A percentile compares a stretch with the other conserved stretches of the same genome.
Conservation (phyloP, 37 sponge, comb jelly and placozoan genomes). For the Crambe crambe region DNA sequence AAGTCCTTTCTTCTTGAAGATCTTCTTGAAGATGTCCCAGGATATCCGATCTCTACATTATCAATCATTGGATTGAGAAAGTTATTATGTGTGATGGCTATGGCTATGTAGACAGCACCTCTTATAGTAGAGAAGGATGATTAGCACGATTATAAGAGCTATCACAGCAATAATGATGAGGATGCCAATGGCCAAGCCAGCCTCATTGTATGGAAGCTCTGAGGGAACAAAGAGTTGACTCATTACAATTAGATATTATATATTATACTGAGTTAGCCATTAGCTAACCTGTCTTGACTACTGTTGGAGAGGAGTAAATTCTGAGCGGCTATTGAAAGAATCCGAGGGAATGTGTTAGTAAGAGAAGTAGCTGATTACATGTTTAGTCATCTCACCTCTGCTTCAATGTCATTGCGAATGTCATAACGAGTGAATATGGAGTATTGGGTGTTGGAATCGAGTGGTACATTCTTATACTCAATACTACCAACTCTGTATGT, state of each 20-base stretch:
- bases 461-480: neutral
- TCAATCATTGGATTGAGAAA: too few species aligned
- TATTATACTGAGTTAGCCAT: neutral
- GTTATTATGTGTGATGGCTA: neutral
- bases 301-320: neutral
- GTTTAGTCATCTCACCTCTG: neutral
- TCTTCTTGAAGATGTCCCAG: too few species aligned
- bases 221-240: neutral
- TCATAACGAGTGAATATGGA: slow-evolving; percentile 16
- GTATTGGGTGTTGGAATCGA: slow-evolving; percentile 29
- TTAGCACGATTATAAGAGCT: neutral
- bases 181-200: slow-evolving; percentile 27
- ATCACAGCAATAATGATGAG: slow-evolving; percentile 13
- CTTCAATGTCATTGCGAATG: slow-evolving; percentile 18
- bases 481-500: neutral
- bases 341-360: neutral
- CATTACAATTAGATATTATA: neutral
- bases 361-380: neutral
- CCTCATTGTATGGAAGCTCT: slow-evolving; percentile 14
- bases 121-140: neutral
- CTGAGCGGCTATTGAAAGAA: neutral
- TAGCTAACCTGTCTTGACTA: neutral
- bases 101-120: neutral
- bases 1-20: neutral
- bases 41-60: too few species aligned